Conservation (phyloP, 2,113 vertebrate genomes). For the Pollachius pollachius region DNA sequence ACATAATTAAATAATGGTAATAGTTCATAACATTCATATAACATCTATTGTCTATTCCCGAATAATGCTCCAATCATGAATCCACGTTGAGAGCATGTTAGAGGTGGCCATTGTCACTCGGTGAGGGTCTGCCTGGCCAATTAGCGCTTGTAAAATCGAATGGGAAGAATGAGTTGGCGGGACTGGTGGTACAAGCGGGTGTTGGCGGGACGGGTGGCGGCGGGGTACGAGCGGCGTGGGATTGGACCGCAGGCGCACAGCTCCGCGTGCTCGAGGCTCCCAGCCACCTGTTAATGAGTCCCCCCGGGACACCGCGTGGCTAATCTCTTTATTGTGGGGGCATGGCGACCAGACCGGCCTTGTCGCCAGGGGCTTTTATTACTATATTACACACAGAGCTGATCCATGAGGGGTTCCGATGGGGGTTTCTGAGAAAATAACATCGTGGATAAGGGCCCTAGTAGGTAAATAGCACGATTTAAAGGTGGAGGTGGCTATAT, state of each 20-base stretch:
- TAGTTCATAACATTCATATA: too few relatives aligned
- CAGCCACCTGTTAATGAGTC: conserved; percentile 95
- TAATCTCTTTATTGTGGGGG: conserved; percentile 48
- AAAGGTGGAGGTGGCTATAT: too few relatives aligned
- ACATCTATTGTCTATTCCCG: too few relatives aligned
- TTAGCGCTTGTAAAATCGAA: neutral
- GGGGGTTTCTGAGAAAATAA: too few relatives aligned
- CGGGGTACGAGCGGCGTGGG: conserved; percentile 20
- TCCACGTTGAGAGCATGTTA: too few relatives aligned
- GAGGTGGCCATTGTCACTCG: neutral
- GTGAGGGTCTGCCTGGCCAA: neutral
- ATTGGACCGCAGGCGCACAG: conserved; percentile 80
- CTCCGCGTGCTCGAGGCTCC: conserved; percentile 66
- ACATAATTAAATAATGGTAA: too few relatives aligned
- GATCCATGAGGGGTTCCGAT: too few relatives aligned
- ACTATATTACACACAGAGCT: neutral
- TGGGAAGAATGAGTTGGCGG: neutral
- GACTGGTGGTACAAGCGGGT: too few relatives aligned
- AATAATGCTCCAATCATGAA: too few relatives aligned
- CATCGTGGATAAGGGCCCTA: too few relatives aligned
- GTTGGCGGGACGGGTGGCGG: conserved; percentile 10
- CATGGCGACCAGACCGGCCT: conserved; percentile 39
- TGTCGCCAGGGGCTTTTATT: conserved; percentile 54
- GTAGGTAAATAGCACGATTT: too few relatives aligned
- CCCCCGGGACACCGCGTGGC: conserved; percentile 59